phyloP scores from a whole-genome alignment of 1,140 invertebrate species.

The Pinna nobilis region DNA sequence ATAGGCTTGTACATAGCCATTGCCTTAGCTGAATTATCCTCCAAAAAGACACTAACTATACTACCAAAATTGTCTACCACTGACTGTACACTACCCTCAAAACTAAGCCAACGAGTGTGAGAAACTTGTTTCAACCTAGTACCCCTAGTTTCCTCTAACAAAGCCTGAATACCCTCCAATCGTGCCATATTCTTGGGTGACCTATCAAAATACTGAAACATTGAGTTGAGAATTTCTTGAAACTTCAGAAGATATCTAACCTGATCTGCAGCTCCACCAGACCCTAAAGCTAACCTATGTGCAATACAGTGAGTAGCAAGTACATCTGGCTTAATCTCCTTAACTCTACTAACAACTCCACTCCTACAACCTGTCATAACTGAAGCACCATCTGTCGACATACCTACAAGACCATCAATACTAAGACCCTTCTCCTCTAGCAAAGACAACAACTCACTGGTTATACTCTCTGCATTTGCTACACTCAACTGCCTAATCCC shows the following conservation, averaged over 20 bases:
- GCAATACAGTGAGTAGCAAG: conserved; percentile 45
- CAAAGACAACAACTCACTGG: neutral
- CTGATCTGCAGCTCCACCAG: conserved; percentile 31
- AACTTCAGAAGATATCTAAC: conserved; percentile 41
- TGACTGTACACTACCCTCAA: conserved; percentile 43
- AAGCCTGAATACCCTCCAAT: conserved; percentile 26
- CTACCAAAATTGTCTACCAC: conserved; percentile 25
- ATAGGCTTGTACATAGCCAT: conserved; percentile 22
- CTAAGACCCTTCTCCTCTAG: conserved; percentile 6
- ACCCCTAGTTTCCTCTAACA: neutral
- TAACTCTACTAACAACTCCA: conserved; percentile 44
- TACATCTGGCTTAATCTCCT: conserved; percentile 22
- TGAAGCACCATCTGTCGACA: conserved; percentile 37
- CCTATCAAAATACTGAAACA: conserved; percentile 43
- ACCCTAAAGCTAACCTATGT: conserved; percentile 40
- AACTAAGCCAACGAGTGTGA: conserved; percentile 45
- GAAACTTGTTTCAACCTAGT: conserved; percentile 41
- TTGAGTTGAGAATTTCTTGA: conserved; percentile 41
- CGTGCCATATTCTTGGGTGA: conserved; percentile 41
- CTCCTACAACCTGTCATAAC: conserved; percentile 44
- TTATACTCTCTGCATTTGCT: conserved; percentile 40
- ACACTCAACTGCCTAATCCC: conserved; percentile 12
- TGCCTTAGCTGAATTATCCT: conserved; percentile 19
- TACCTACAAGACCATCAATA: conserved; percentile 9
- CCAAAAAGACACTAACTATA: conserved; percentile 21